Conservation (phyloP, 2,888 invertebrate genomes). For the Rugalucina vietnamica region DNA sequence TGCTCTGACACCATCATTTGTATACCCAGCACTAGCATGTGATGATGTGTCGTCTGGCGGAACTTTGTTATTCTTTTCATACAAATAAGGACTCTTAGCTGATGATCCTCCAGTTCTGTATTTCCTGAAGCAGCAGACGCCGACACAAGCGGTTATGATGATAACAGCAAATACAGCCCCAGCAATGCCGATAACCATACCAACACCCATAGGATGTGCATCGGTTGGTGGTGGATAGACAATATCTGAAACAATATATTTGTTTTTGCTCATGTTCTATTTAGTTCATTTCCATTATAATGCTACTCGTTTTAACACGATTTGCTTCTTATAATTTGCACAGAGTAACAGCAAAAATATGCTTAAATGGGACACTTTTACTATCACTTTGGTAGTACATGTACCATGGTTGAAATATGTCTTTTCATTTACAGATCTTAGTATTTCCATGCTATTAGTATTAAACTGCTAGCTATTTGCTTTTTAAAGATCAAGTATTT, state of each 20-base stretch:
- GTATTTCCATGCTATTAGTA: no score
- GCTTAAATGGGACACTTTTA: no score
- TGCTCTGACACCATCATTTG: slow-evolving; percentile 47
- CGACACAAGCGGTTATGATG: slow-evolving; percentile 65
- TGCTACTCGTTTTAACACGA: no score
- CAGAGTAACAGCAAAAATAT: no score
- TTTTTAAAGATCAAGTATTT: no score
- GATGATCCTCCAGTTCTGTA: slow-evolving; percentile 35
- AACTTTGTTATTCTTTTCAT: slow-evolving; percentile 35
- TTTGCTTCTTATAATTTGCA: no score
- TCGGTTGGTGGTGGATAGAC: slow-evolving; percentile 51
- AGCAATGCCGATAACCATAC: slow-evolving; percentile 73
- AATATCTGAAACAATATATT: slow-evolving; percentile 54
- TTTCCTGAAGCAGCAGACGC: slow-evolving; percentile 71
- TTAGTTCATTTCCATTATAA: no score
- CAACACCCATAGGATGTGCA: slow-evolving; percentile 67
- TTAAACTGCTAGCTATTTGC: no score
- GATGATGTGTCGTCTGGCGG: slow-evolving; percentile 39
- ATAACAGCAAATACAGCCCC: slow-evolving; percentile 71
- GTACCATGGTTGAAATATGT: no score
- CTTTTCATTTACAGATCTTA: no score
- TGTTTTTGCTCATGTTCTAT: no score
- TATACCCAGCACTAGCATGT: slow-evolving; percentile 46
- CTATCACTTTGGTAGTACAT: no score
- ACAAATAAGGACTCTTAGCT: slow-evolving; percentile 46